A percentile compares a stretch with the other conserved stretches of the same genome.
Evolutionary conservation across 1,140 invertebrate genomes (phyloP).

Genomic region (Globodera ellingtonae): DNA sequence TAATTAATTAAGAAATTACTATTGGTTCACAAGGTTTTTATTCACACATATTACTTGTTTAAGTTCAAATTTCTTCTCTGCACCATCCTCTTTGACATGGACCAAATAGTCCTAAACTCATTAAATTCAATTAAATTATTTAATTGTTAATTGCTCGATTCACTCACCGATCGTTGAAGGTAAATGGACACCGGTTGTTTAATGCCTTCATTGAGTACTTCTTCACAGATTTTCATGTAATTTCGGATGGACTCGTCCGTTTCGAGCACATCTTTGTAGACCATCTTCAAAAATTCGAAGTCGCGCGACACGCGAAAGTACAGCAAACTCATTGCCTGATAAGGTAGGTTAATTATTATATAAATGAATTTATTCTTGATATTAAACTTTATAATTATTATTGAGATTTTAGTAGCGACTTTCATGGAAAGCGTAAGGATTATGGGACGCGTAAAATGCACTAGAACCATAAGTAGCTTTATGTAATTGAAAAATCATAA

Average conservation of each 20-base stretch:
- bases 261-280: constrained; percentile 59
- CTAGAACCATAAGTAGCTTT: constrained; percentile 65
- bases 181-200: constrained; percentile 49
- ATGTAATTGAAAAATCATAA: constrained; percentile 63
- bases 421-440: constrained; percentile 34
- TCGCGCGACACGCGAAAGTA: constrained; percentile 64
- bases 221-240: constrained; percentile 55
- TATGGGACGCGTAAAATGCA: too few relatives aligned
- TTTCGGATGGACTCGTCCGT: constrained; percentile 58
- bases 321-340: constrained; percentile 53
- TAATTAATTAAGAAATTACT: too few relatives aligned
- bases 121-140: not conserved
- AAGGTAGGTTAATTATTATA: too few relatives aligned
- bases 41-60: constrained; percentile 49
- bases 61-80: constrained; percentile 35
- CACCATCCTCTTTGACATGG: not conserved
- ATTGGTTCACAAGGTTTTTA: too few relatives aligned
- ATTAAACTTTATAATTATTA: constrained; percentile 57
- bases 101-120: constrained; percentile 56
- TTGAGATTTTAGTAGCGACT: not conserved
- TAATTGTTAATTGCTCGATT: not conserved
- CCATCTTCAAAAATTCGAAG: constrained; percentile 56
- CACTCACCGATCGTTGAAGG: constrained; percentile 60
- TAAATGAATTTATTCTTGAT: constrained; percentile 7
- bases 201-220: constrained; percentile 46